Base-by-base conservation (phyloP, 2,888 invertebrate genomes). In the Polyploca ridens region DNA sequence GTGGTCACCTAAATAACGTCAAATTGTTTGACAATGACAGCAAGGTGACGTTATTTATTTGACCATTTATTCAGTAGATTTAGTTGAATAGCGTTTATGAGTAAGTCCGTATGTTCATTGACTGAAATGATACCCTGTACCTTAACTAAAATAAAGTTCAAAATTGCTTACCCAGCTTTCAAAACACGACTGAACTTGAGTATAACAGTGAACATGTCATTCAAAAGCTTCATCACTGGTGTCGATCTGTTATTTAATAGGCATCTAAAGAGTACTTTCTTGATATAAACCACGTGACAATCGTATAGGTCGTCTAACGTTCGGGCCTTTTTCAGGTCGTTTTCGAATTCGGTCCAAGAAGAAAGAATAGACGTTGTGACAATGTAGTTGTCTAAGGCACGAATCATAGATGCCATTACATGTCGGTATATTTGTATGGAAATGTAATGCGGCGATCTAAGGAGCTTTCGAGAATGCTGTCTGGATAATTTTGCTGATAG, bases 321-420 rank as follows among this genome's bases (percentile, higher is more conserved):
- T 27, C 94, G 91, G 0, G 96, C 96, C 62, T 94, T 94, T 73
- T 95, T 90, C 58, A 98, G 83, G 75, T 96, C 96, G 67, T 95
- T 95, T 75, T 96, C 96, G 71, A 97, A 96, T 68, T 96, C 95
- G 2, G 95, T 95, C 97, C 97, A 97, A 2, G 96, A 96, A 0
- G 95, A 94, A 63, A 96, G 96, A 38, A 97, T 91, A 38, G 97
- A 97, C 63, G 96, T 97, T 0, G 97, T 96, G 0, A 96, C 96
- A 63, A 97, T 95, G 82, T 97, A 97, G 88, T 96, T 96, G 83
- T 97, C 96, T 35, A 97, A 84, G 0, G 97, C 96, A 66, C 96
- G 95, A 59, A 97, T 95, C 81, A 97, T 96, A 65, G 97, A 96
- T 38, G 96, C 96, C 96, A 97, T 96, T 27, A 96, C 94, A 79